Evolutionary conservation across 2,113 vertebrate genomes (phyloP).

Genomic region (Sander lucioperca): DNA sequence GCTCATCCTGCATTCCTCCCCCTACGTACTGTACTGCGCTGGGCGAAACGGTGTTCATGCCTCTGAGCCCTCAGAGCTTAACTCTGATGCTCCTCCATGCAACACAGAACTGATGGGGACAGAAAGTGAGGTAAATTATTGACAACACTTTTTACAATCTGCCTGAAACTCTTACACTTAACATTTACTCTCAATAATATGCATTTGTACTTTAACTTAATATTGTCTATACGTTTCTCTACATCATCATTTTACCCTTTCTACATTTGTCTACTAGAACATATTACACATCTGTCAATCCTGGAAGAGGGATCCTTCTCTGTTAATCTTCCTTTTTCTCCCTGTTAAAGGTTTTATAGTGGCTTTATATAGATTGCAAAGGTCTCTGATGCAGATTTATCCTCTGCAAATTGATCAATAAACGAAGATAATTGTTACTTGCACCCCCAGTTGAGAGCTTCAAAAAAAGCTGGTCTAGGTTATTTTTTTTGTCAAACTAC

Average conservation of each 20-base stretch:
- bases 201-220: not conserved
- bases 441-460: not conserved
- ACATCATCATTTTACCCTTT: not conserved
- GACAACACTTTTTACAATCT: not conserved
- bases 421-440: not conserved
- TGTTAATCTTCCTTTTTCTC: not conserved
- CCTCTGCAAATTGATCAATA: not conserved
- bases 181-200: not conserved
- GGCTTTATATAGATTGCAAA: not conserved
- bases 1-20: conserved; percentile 83
- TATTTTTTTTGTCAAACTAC: not conserved
- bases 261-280: not conserved
- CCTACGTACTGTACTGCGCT: conserved; percentile 87
- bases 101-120: conserved; percentile 55
- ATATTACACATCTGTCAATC: not conserved
- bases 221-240: not conserved
- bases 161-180: conserved; percentile 1
- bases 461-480: not conserved
- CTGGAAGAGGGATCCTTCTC: not conserved
- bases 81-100: conserved; percentile 59
- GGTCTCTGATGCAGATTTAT: not conserved
- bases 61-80: conserved; percentile 53
- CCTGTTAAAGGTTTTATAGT: not conserved
- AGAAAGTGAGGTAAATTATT: conserved; percentile 32
- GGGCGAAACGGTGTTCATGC: conserved; percentile 92